Evolutionary conservation across 2,888 invertebrate genomes (phyloP), one percentile per base, ranked within the genome.

Genomic region (Hydrotaea cyrtoneurina): DNA sequence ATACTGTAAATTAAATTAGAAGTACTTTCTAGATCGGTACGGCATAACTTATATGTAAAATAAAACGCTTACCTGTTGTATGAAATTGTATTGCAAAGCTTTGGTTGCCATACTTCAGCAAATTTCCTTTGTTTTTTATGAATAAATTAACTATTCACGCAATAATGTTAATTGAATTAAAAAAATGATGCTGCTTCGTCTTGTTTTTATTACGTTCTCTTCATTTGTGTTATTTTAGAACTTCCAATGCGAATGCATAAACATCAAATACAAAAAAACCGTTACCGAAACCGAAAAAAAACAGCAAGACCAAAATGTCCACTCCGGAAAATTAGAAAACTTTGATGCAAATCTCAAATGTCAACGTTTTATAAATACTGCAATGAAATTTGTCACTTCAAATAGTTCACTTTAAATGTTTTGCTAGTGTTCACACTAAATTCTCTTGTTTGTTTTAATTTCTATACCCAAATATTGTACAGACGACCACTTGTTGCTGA

Each of bases 51-150:
- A 31, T 7, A 31, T 4, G 2, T 31, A 4, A 31, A 31, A 31
- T 31, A 31, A 31, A 31, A 31, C 7, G 2, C 90, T 90, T 87
- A 90, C 90, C 91, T 90, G 90, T 84, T 89, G 88, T 83, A 90
- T 89, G 80, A 91, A 91, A 88, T 90, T 90, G 86, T 87, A 88
- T 80, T 89, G 90, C 83, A 90, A 85, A 88, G 91, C 89, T 76
- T 82, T 82, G 36, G 79, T 85, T 31, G 76, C 43, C 76, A 79
- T 76, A 71, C 50, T 66, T 31, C 7, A 26, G 26, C 17, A 17
- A 23, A 72, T 19, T 43, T 19, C 11, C 39, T 50, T 64, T 39
- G 36, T 36, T 17, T 73, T 73, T 73, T 73, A 11, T 62, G 7
- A 50, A 2, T 50, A 5, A 50, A 13, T 21, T 26, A 72, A 53